Percentiles rank a stretch among this genome's conserved stretches.
phyloP scores from a whole-genome alignment of 2,113 vertebrate genomes.

The Andinoacara biseriatus region DNA sequence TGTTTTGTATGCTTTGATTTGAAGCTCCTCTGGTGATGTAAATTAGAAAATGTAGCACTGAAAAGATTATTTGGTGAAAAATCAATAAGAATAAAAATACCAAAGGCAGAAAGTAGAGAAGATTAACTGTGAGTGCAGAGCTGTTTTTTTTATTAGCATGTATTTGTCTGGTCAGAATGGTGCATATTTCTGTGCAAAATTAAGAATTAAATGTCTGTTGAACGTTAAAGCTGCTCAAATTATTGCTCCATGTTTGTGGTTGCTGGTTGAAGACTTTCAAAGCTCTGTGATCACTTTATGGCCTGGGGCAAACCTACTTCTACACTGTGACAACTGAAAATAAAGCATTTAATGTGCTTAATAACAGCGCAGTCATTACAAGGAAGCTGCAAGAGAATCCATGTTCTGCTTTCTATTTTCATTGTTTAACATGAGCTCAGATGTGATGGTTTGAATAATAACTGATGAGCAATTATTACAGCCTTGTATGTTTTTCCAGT shows the following conservation, averaged over 20 bases:
- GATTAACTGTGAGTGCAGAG: neutral
- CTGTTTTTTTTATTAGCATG: neutral
- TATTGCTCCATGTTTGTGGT: neutral
- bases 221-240: neutral
- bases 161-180: neutral
- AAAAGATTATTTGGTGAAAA: neutral
- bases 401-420: neutral
- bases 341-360: neutral
- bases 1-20: neutral
- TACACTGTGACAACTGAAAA: slow-evolving; percentile 6
- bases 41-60: neutral
- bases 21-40: neutral
- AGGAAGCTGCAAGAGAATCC: neutral
- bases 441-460: neutral
- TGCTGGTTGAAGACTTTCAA: neutral
- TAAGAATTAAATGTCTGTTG: neutral
- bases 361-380: neutral
- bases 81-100: neutral
- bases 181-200: neutral
- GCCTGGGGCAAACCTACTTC: neutral
- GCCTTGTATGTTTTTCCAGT: neutral
- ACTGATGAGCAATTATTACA: neutral
- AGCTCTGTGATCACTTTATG: neutral
- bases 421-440: neutral
- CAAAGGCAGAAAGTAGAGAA: neutral